These are phyloP conservation scores for Sebastes matsubarae DNA, from an alignment of 2,797 vertebrate genomes.

Conservation along the genomic window DNA sequence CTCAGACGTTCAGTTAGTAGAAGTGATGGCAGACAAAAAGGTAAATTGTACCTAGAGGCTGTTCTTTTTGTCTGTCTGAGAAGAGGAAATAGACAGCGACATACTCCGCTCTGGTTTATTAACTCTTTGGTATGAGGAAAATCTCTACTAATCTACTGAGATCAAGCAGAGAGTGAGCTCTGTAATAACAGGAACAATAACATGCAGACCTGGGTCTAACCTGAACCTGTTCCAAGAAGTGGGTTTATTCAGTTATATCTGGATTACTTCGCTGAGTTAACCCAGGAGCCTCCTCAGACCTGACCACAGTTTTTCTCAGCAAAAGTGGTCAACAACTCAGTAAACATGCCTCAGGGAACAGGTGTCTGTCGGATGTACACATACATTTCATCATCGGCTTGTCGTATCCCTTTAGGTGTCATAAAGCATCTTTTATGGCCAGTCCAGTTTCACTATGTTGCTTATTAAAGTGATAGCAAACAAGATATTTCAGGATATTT, in stretches of 20 bases:
- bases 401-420: neutral
- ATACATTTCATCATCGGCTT: neutral
- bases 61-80: conserved; percentile 10
- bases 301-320: neutral
- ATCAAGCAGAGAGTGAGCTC: conserved; percentile 43
- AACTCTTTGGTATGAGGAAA: conserved; percentile 68
- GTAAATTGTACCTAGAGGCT: neutral
- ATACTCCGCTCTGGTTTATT: conserved; percentile 56
- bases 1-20: neutral
- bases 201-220: neutral
- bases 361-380: neutral
- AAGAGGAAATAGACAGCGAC: conserved; percentile 22
- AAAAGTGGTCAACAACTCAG: neutral
- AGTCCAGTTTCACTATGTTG: neutral
- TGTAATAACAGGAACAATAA: conserved; percentile 62
- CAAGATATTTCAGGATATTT: neutral
- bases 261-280: neutral
- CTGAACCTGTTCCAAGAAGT: conserved; percentile 7
- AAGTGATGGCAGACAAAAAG: neutral
- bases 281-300: neutral
- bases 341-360: neutral
- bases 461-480: neutral
- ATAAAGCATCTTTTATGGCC: neutral
- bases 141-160: conserved; percentile 53
- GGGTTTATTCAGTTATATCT: conserved; percentile 3